Percentiles rank a stretch among this genome's conserved stretches.
Evolutionary conservation across 2,113 vertebrate genomes (phyloP).

Genomic region (Eclectus roratus): DNA sequence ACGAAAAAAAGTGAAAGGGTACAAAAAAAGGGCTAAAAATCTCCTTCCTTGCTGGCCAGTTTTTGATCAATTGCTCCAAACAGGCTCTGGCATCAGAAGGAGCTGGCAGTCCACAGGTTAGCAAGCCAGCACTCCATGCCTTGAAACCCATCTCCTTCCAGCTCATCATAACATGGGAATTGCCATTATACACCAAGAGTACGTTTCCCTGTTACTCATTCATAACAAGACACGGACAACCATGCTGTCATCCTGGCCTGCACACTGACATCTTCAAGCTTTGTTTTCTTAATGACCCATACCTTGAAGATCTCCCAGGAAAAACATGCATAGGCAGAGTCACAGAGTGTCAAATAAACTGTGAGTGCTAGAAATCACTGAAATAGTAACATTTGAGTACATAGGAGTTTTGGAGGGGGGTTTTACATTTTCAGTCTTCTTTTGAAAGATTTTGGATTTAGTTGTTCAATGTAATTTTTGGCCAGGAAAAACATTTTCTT

Average conservation of each 20-base stretch:
- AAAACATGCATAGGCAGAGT: background rate
- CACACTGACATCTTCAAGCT: background rate
- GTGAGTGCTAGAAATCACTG: background rate
- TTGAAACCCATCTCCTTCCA: background rate
- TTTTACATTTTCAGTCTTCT: background rate
- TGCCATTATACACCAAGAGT: background rate
- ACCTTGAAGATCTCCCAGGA: background rate
- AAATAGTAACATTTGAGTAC: background rate
- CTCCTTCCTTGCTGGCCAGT: background rate
- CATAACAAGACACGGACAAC: fast-evolving
- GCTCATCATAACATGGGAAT: background rate
- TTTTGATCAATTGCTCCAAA: background rate
- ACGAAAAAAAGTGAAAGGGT: background rate
- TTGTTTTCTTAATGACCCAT: background rate
- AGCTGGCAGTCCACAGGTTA: fast-evolving
- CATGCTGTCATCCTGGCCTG: background rate
- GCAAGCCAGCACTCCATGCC: fast-evolving
- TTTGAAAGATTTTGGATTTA: background rate
- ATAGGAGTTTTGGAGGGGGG: background rate
- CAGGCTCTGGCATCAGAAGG: background rate
- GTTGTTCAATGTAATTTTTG: background rate
- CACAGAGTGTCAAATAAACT: background rate
- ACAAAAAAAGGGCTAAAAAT: background rate
- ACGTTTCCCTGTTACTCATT: background rate
- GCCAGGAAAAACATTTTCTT: background rate